Evolutionary conservation across 2,113 vertebrate genomes (phyloP).

Genomic region (Rhinogobius similis): DNA sequence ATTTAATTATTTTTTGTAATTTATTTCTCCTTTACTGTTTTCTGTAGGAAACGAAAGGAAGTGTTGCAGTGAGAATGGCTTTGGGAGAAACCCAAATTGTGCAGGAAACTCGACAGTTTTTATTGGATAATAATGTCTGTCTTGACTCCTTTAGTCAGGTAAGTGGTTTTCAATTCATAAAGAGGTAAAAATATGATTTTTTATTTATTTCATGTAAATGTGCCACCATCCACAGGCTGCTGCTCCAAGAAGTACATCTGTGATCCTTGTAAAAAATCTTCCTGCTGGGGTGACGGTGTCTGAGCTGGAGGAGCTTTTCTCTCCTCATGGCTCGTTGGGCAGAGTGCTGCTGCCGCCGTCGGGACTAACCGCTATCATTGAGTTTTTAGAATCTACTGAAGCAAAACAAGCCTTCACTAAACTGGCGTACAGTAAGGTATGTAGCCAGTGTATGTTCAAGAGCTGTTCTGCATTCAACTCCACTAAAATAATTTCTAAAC

Average conservation of each 20-base stretch:
- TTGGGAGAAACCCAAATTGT: slow-evolving; percentile 96
- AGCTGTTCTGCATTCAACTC: background rate
- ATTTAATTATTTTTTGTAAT: background rate
- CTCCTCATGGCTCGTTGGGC: slow-evolving; percentile 84
- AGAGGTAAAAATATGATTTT: background rate
- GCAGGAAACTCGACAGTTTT: slow-evolving; percentile 91
- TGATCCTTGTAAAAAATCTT: slow-evolving; percentile 94
- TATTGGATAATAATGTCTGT: slow-evolving; percentile 85
- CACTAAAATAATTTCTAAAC: slow-evolving; percentile 10
- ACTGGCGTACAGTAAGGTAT: slow-evolving; percentile 93
- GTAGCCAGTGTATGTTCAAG: too few relatives aligned
- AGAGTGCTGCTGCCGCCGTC: slow-evolving; percentile 89
- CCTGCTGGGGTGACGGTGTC: slow-evolving; percentile 73
- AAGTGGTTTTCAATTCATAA: slow-evolving; percentile 3
- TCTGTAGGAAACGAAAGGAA: slow-evolving; percentile 87
- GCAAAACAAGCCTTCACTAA: slow-evolving; percentile 89
- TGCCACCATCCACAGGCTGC: slow-evolving; percentile 73
- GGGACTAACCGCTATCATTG: slow-evolving; percentile 88
- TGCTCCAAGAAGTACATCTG: slow-evolving; percentile 83
- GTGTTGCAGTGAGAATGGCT: slow-evolving; percentile 91
- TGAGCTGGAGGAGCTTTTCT: slow-evolving; percentile 84
- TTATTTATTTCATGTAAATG: background rate
- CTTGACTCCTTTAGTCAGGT: slow-evolving; percentile 98
- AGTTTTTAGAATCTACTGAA: slow-evolving; percentile 91
- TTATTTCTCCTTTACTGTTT: background rate